Evolutionary conservation across 2,797 vertebrate species (phyloP).

Genomic region (Darevskia mixta): DNA sequence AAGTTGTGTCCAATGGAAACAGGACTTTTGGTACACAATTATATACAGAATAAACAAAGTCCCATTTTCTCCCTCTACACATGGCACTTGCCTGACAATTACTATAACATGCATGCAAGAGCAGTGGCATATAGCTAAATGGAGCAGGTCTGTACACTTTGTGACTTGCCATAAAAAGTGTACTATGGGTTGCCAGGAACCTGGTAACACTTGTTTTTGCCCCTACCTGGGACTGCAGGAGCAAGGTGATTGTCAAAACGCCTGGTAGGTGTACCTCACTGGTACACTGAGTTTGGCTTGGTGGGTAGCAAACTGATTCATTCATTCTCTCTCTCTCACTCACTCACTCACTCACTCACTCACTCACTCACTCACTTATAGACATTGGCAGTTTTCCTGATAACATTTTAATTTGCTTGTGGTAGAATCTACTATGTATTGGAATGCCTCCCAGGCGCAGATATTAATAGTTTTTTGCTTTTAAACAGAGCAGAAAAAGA

Average conservation of each 20-base stretch:
- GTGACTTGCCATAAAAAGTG: not conserved
- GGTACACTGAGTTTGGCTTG: not conserved
- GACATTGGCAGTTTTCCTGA: not conserved
- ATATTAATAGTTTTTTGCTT: not conserved
- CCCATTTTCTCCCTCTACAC: not conserved
- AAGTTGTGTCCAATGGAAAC: not conserved
- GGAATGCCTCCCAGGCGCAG: not conserved
- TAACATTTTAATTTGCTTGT: not conserved
- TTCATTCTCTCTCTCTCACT: too few species aligned
- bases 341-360: not conserved
- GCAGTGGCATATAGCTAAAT: not conserved
- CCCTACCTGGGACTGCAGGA: not conserved
- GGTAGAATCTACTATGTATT: not conserved
- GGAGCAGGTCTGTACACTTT: not conserved
- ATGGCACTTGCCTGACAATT: not conserved
- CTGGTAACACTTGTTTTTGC: not conserved
- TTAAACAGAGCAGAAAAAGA: not conserved
- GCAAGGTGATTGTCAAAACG: not conserved
- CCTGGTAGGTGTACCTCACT: not conserved
- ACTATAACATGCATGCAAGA: not conserved
- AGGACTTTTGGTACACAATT: not conserved
- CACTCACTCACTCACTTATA: not conserved
- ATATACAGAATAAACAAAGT: not conserved
- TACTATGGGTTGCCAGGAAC: not conserved
- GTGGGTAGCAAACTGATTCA: not conserved